These are phyloP conservation scores for Hypanus sabinus DNA, from an alignment of 2,113 vertebrate genomes.

Conservation along the genomic window DNA sequence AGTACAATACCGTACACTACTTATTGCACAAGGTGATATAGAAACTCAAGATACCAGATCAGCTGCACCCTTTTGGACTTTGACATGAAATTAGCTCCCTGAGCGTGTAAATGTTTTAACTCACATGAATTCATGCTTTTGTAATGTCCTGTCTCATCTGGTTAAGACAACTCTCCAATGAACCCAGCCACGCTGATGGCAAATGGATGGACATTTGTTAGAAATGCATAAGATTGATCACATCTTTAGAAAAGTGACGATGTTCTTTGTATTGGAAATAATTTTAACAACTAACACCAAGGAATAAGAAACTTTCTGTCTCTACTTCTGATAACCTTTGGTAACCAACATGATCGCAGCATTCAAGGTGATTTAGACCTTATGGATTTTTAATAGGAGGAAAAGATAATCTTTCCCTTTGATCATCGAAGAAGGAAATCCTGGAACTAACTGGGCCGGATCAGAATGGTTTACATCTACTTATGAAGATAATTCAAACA, in stretches of 20 bases:
- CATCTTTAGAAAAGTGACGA: background rate
- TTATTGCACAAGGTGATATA: background rate
- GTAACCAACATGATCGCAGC: background rate
- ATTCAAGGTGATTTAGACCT: background rate
- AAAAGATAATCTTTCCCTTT: background rate
- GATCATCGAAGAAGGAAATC: background rate
- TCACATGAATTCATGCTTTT: background rate
- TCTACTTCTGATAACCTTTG: background rate
- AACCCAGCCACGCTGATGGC: background rate
- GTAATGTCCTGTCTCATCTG: background rate
- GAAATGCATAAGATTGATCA: background rate
- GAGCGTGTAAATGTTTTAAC: background rate
- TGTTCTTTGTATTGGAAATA: background rate
- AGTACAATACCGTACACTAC: no score
- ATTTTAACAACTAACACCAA: background rate
- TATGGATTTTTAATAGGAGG: background rate
- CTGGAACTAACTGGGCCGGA: background rate
- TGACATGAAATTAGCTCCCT: background rate
- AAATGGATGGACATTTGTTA: background rate
- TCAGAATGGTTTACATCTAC: background rate
- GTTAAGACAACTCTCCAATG: background rate
- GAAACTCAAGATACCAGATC: background rate
- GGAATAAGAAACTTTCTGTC: background rate
- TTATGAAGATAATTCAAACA: background rate
- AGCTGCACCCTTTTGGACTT: background rate